Evolutionary conservation across 2,797 vertebrate species (phyloP), one percentile per base, ranked within the genome.

Genomic region (Hozukius guyotensis): DNA sequence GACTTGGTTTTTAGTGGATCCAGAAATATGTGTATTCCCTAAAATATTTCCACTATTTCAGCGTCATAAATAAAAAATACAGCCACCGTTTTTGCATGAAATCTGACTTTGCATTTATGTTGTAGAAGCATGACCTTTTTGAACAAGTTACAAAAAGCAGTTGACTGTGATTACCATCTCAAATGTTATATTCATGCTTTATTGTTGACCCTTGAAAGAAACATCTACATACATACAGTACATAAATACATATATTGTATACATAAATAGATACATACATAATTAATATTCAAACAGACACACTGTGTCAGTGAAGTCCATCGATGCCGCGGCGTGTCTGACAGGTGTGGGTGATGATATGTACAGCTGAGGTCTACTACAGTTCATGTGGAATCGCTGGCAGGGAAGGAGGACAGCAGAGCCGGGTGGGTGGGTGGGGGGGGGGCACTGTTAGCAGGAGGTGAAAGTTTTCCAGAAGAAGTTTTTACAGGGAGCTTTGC

Each of bases 401-500:
- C 72, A 53, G 27, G 59, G 34, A 34, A 46, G 76, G 60, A 85
- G 74, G 68, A 57, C 12, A 22, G 53, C 13, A 24, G 52, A 78
- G 66, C 59, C 24, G 5, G 74, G 56, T 46, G 38, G 14, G 38
- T 14, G 38, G 38, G 38, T 14, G 2, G 38, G 64, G 49, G 64
- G 49, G 0, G 75, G 74, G 73, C 59, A 36, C 85, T 57, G 76
- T 96, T 98, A 98, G 94, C 97, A 98, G 67, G 97, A 96, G 29
- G 97, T 97, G 94, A 97, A 98, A 11, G 97, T 98, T 95, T 98
- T 98, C 97, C 97, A 98, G 96, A 97, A 98, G 96, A 98, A 98
- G 92, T 97, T 97, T 93, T 97, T 98, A 92, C 97, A 98, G 36
- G 97, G 96, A 1, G 96, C 96, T 94, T 98, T 98, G 89, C 97